Conservation (phyloP, 2,888 invertebrate species). For the Cantharis rufa region DNA sequence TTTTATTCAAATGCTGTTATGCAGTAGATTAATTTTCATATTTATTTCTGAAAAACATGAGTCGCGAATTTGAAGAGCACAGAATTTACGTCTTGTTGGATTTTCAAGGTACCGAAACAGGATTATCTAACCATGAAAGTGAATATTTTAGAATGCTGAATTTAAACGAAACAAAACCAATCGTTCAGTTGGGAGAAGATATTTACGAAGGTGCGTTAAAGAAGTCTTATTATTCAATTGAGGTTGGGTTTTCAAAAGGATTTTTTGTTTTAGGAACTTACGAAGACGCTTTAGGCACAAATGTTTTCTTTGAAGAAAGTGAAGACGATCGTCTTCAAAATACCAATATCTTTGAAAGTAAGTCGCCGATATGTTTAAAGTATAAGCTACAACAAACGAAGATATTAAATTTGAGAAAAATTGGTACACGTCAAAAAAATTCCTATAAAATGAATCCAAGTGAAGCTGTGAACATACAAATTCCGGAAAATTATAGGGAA, state of each 20-base stretch:
- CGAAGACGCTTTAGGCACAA: constrained; percentile 71
- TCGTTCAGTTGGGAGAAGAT: constrained; percentile 50
- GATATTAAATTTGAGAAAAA: constrained; percentile 63
- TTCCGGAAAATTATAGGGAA: constrained; percentile 45
- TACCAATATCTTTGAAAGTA: constrained; percentile 45
- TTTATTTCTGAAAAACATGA: constrained; percentile 3
- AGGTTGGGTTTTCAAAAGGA: background rate
- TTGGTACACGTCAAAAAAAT: constrained; percentile 46
- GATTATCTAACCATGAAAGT: constrained; percentile 43
- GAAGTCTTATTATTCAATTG: background rate
- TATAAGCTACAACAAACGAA: constrained; percentile 69
- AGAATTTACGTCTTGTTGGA: constrained; percentile 44
- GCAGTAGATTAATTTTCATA: no score
- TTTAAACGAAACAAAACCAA: constrained; percentile 44
- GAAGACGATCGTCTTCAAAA: constrained; percentile 48
- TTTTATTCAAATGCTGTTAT: no score
- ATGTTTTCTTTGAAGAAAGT: constrained; percentile 73
- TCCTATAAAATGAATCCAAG: constrained; percentile 45
- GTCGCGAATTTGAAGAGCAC: constrained; percentile 23
- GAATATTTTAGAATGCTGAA: constrained; percentile 48
- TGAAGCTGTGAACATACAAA: constrained; percentile 43
- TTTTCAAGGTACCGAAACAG: constrained; percentile 46
- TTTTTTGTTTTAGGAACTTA: constrained; percentile 63
- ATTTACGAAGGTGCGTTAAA: constrained; percentile 47
- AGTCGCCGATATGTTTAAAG: constrained; percentile 63